Conservation (phyloP, 2,888 invertebrate species). For the Mesorhabditis belari region DNA sequence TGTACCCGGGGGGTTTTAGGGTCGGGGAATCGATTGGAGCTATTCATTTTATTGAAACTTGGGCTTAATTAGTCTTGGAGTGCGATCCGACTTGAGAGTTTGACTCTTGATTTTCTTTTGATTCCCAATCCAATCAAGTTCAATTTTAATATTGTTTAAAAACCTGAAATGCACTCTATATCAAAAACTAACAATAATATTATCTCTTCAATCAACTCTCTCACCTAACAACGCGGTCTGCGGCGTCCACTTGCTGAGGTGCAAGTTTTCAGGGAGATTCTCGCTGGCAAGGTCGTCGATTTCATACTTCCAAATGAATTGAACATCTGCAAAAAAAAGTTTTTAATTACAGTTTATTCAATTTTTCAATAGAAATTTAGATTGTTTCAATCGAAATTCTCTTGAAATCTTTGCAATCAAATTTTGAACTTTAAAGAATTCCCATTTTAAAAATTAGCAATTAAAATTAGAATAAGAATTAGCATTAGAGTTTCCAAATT, state of each 20-base stretch:
- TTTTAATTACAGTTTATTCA: neutral
- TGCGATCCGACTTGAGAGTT: neutral
- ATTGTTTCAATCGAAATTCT: too few species aligned
- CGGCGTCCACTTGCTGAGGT: slow-evolving; percentile 3
- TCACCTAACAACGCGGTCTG: slow-evolving; percentile 2
- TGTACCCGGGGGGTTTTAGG: too few species aligned
- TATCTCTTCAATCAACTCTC: neutral
- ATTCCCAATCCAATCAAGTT: neutral
- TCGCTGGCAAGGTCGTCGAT: neutral
- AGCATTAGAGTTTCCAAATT: too few species aligned
- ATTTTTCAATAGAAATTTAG: too few species aligned
- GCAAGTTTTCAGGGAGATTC: neutral
- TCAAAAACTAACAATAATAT: neutral
- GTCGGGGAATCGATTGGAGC: too few species aligned
- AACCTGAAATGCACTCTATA: neutral
- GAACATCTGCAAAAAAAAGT: neutral
- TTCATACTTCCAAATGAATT: neutral
- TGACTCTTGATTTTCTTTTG: neutral
- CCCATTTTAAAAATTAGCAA: too few species aligned
- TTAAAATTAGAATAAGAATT: too few species aligned
- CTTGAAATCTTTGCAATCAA: too few species aligned
- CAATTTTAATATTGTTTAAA: neutral
- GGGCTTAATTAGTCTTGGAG: too few species aligned
- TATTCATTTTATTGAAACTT: too few species aligned
- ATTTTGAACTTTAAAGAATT: too few species aligned